Evolutionary conservation across 2,888 invertebrate genomes (phyloP), one percentile per base, ranked within the genome.

Genomic region (Onchidella celtica): DNA sequence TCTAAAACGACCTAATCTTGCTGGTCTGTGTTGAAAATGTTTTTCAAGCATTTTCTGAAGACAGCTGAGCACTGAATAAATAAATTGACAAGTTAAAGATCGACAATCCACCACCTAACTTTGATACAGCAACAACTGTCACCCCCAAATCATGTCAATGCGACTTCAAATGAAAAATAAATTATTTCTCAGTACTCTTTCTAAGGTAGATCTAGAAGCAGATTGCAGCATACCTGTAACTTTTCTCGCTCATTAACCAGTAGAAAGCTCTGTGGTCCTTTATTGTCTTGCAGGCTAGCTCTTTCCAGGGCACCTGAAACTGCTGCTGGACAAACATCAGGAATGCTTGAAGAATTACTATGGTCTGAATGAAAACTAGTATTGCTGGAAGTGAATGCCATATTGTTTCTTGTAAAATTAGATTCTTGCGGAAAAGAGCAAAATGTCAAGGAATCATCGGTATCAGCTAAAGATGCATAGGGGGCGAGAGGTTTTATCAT

Each of bases 221-320:
- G n/a, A n/a, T n/a, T n/a, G n/a, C n/a, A n/a, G n/a, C 69, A 36
- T 85, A 92, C 93, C 91, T 92, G 89, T 34, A 93, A 81, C 9
- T 83, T 79, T 87, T 93, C 93, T 70, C 89, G 88, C 29, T 92
- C 92, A 88, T 93, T 90, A 38, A 92, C 88, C 27, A 93, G 85
- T 3, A 92, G 84, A 84, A 93, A 93, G 82, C 93, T 92, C n/a
- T 70, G 61, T 2, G 38, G 34, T 14, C 27, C 9, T 3, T 66
- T 24, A 24, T 47, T 32, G 6, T 61, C 29, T 21, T 14, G 34
- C 47, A n/a, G n/a, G 63, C 38, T 27, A 11, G 27, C 47, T 32
- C 21, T 63, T 11, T 40, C 47, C 29, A 34, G 68, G 55, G 40
- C 47, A 69, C 11, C 17, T 17, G 27, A 61, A 1, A 61, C 9